Evolutionary conservation across 2,888 invertebrate genomes (phyloP).

Genomic region (Nephrocerus scutellatus): DNA sequence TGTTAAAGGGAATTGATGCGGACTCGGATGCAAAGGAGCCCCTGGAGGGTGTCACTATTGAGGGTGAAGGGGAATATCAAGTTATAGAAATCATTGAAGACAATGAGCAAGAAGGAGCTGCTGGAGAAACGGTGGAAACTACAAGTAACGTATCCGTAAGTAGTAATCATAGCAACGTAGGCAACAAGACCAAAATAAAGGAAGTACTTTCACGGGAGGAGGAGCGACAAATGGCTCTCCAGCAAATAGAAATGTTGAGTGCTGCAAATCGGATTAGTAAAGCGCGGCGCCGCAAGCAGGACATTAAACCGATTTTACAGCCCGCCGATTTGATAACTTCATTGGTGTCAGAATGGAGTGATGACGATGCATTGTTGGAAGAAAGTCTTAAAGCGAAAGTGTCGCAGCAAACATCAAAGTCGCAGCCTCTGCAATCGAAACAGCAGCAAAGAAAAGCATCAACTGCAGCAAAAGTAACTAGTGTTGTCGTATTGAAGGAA

Average conservation of each 20-base stretch:
- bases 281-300: slow-evolving; percentile 31
- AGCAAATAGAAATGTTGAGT: slow-evolving; percentile 38
- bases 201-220: slow-evolving; percentile 33
- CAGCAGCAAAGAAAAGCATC: background rate
- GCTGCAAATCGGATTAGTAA: too few species aligned
- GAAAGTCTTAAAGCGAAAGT: background rate
- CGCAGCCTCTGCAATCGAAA: background rate
- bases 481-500: slow-evolving; percentile 17
- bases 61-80: slow-evolving; percentile 43
- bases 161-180: slow-evolving; percentile 2
- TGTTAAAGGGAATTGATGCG: slow-evolving; percentile 54
- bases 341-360: slow-evolving; percentile 45
- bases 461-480: slow-evolving; percentile 15
- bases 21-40: too few species aligned
- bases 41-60: slow-evolving; percentile 38
- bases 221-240: slow-evolving; percentile 40
- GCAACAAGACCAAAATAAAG: slow-evolving; percentile 18
- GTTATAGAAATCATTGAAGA: slow-evolving; percentile 40
- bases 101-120: slow-evolving; percentile 24
- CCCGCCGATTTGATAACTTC: slow-evolving; percentile 34
- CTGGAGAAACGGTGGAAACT: slow-evolving; percentile 13
- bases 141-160: background rate
- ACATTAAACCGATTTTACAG: slow-evolving; percentile 23
- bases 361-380: slow-evolving; percentile 32
- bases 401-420: slow-evolving; percentile 1